These are phyloP conservation scores for Calcarius ornatus DNA, from an alignment of 2,113 vertebrate genomes.

Conservation along the genomic window DNA sequence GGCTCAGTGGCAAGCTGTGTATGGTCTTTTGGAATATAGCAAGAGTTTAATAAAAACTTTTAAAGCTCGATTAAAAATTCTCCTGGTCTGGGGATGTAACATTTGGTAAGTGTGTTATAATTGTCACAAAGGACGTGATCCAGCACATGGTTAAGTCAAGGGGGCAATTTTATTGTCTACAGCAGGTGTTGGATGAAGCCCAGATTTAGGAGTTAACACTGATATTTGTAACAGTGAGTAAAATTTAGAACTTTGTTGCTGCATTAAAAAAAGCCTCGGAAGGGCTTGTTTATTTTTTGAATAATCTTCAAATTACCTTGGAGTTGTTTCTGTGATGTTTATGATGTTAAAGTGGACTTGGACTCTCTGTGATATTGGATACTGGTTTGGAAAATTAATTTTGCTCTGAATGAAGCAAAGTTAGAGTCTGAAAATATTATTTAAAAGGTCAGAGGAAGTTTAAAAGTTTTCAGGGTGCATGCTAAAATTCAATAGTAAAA, in stretches of 20 bases:
- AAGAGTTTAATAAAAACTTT: conserved; percentile 40
- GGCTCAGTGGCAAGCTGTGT: not conserved
- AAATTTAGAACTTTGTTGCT: not conserved
- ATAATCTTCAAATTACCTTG: not conserved
- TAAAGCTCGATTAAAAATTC: conserved; percentile 45
- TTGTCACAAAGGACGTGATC: conserved; percentile 47
- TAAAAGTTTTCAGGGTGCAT: conserved; percentile 30
- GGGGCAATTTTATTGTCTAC: conserved; percentile 43
- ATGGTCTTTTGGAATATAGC: conserved; percentile 9
- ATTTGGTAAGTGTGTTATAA: conserved; percentile 43
- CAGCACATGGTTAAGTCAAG: conserved; percentile 54
- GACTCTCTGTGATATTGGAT: not conserved
- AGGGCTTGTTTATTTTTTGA: not conserved
- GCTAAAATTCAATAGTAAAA: conserved; percentile 47
- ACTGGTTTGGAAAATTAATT: conserved; percentile 27
- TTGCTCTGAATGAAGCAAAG: not conserved
- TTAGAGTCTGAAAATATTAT: conserved; percentile 18
- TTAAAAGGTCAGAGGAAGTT: conserved; percentile 50
- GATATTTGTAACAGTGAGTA: not conserved
- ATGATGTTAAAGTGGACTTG: not conserved
- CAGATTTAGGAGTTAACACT: conserved; percentile 23
- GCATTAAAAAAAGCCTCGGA: not conserved
- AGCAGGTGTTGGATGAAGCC: conserved; percentile 22
- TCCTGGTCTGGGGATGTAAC: conserved; percentile 17
- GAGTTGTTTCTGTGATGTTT: not conserved